Evolutionary conservation across 1,140 invertebrate genomes (phyloP).

Genomic region (Penaeus japonicus): DNA sequence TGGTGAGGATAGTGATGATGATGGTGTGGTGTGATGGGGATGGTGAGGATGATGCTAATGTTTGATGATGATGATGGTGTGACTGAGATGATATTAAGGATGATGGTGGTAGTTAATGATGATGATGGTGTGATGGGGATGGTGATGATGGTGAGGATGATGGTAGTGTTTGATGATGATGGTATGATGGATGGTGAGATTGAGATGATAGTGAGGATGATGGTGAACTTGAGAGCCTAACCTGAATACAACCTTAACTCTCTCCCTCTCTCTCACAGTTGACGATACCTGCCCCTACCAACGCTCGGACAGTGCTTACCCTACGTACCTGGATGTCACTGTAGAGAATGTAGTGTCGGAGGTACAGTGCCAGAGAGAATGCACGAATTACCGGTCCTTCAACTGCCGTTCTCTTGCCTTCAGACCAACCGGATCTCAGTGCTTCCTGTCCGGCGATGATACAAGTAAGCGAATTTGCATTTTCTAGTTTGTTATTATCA

Average conservation of each 20-base stretch:
- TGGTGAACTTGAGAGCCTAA: neutral
- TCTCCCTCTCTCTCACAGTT: conserved; percentile 24
- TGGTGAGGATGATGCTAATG: no score
- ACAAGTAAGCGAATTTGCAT: conserved; percentile 51
- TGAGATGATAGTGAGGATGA: no score
- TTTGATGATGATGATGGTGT: no score
- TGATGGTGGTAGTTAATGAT: neutral
- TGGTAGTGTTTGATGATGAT: no score
- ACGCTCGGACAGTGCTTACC: conserved; percentile 51
- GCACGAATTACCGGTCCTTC: conserved; percentile 64
- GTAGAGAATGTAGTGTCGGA: conserved; percentile 63
- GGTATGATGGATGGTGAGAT: no score
- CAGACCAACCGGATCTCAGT: conserved; percentile 66
- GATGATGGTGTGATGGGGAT: no score
- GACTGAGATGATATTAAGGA: no score
- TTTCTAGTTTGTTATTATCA: neutral
- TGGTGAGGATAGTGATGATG: no score
- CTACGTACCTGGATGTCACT: conserved; percentile 64
- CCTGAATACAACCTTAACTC: neutral
- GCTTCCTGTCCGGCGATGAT: conserved; percentile 63
- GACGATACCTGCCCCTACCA: conserved; percentile 60
- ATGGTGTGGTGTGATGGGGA: no score
- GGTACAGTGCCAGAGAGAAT: conserved; percentile 64
- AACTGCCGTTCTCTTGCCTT: conserved; percentile 66
- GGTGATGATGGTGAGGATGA: neutral